Evolutionary conservation across 2,888 invertebrate species (phyloP), one percentile per base, ranked within the genome.

Genomic region (Dryomyza anilis): DNA sequence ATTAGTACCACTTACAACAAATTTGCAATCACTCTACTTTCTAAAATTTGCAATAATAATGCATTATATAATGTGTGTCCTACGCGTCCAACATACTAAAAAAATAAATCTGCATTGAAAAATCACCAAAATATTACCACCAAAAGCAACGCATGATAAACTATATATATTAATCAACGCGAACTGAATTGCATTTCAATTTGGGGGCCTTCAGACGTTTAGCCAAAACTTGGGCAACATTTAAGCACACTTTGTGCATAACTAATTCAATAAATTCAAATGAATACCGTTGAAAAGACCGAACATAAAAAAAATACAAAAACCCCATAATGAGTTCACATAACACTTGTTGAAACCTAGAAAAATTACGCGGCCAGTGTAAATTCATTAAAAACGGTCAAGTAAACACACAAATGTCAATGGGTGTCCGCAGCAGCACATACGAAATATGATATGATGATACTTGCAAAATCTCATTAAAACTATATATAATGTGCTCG

Each of bases 161-260:
- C n/a, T n/a, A n/a, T n/a, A n/a, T n/a, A n/a, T n/a, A n/a, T n/a
- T n/a, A n/a, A n/a, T n/a, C n/a, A n/a, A n/a, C n/a, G n/a, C n/a
- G n/a, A 30, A 58, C 45, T 58, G 46, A 29, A 46, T 19, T 58
- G 58, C 58, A 58, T 58, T 43, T 29, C 29, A 58, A 58, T 56
- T 56, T 7, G 23, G 46, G 16, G 27, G 21, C 8, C 29, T 14
- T n/a, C 19, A 25, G 23, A 25, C 36, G 8, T 60, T 23, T n/a
- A 33, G 23, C 23, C n/a, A n/a, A n/a, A 60, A 60, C 36, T n/a
- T n/a, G n/a, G n/a, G n/a, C n/a, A n/a, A n/a, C n/a, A n/a, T 4
- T 16, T 48, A 33, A n/a, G 25, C 23, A 36, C 50, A 60, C 48
- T 30, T 19, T 48, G 48, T 50, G 59, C 59, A 60, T 60, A 60